phyloP scores from a whole-genome alignment of 2,888 invertebrate species.

The Lasioglossum morio region DNA sequence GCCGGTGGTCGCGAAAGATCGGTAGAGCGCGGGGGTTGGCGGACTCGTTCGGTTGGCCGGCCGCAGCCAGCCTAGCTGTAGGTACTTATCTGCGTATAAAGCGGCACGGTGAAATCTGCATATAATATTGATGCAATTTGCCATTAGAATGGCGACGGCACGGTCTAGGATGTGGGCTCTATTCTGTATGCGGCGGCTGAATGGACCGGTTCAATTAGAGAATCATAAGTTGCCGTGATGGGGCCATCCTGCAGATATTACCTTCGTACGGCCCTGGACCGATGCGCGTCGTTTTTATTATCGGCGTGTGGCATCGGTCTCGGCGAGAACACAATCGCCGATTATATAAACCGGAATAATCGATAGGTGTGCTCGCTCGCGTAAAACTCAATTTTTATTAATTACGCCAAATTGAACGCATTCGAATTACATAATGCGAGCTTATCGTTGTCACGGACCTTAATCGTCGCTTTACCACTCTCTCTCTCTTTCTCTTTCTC shows the following conservation, averaged over 20 bases:
- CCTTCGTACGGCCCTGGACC: constrained; percentile 73
- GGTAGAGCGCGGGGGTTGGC: not conserved
- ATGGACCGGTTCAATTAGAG: constrained; percentile 83
- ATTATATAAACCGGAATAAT: constrained; percentile 63
- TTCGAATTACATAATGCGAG: constrained; percentile 65
- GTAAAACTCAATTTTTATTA: constrained; percentile 65
- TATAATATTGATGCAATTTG: constrained; percentile 82
- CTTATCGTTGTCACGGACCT: constrained; percentile 40
- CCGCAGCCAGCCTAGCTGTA: constrained; percentile 44
- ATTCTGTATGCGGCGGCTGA: constrained; percentile 80
- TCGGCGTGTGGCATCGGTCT: constrained; percentile 51
- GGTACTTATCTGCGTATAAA: constrained; percentile 71
- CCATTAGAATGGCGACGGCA: constrained; percentile 79
- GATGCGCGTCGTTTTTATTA: constrained; percentile 74
- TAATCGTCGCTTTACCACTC: constrained; percentile 45
- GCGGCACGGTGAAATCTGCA: constrained; percentile 77
- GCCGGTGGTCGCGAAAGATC: constrained; percentile 16
- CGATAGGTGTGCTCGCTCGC: constrained; percentile 52
- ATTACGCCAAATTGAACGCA: constrained; percentile 64
- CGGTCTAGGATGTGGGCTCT: constrained; percentile 79
- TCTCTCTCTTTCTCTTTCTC: constrained; percentile 5
- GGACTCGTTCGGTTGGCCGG: not conserved
- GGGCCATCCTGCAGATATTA: constrained; percentile 82
- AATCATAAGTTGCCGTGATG: constrained; percentile 83
- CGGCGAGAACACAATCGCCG: constrained; percentile 50